These are phyloP conservation scores for Chrysogorgia sp. DNA, from an alignment of 92 coral and sea anemone species.

Conservation along the genomic window DNA sequence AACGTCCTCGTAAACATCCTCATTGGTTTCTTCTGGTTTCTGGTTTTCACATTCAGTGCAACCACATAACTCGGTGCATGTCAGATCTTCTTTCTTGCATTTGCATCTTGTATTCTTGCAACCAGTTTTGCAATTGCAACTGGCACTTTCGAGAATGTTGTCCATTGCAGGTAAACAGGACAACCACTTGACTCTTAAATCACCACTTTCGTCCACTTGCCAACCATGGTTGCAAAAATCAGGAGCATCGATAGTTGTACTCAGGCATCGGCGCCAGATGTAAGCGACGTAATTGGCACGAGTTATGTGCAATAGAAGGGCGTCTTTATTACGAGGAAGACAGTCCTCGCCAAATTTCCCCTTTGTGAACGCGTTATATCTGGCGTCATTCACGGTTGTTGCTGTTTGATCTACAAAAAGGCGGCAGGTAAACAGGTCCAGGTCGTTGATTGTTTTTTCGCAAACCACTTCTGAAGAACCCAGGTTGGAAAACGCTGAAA, in stretches of 20 bases:
- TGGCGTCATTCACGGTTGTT: conserved; percentile 27
- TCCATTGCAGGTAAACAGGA: conserved; percentile 35
- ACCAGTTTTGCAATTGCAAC: conserved; percentile 25
- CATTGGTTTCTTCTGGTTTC: conserved; percentile 12
- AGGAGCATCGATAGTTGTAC: conserved; percentile 4
- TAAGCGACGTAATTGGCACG: conserved; percentile 32
- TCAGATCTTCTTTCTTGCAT: conserved; percentile 63
- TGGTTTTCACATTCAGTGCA: conserved; percentile 54
- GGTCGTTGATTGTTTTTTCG: conserved; percentile 4
- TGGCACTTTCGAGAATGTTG: conserved; percentile 18
- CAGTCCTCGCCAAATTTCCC: conserved; percentile 42
- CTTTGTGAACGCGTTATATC: conserved; percentile 22
- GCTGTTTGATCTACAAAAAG: conserved; percentile 31
- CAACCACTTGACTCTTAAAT: conserved; percentile 17
- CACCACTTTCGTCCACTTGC: conserved; percentile 35
- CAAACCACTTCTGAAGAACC: conserved; percentile 21
- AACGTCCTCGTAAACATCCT: conserved; percentile 22
- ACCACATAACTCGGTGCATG: conserved; percentile 69
- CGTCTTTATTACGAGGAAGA: conserved; percentile 40
- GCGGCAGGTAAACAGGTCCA: conserved; percentile 24
- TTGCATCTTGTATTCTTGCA: conserved; percentile 47
- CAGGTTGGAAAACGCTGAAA: conserved; percentile 22
- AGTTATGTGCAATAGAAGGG: conserved; percentile 14
- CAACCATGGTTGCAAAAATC: conserved; percentile 40
- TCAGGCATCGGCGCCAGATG: conserved; percentile 38